These are phyloP conservation scores for Meiosimyza decipiens DNA, from an alignment of 2,888 invertebrate species.

Conservation along the genomic window DNA sequence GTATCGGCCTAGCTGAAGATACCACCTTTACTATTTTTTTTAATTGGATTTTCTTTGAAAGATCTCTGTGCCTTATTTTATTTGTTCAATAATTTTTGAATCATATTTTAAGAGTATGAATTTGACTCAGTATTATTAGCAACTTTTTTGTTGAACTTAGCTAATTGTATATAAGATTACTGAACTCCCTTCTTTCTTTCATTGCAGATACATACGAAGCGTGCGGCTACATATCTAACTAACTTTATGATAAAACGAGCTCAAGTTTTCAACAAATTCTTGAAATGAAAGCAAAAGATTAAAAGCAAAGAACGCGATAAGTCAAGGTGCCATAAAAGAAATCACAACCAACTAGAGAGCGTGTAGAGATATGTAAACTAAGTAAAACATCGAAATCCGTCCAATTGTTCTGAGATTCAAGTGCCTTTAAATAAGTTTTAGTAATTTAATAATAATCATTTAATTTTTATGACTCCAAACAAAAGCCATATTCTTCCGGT, in stretches of 20 bases:
- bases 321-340: slow-evolving; percentile 41
- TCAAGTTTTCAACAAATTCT: neutral
- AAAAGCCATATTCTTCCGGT: slow-evolving; percentile 36
- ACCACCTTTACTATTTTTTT: too few relatives aligned
- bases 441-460: slow-evolving; percentile 44
- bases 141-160: too few relatives aligned
- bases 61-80: too few relatives aligned
- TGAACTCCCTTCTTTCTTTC: neutral
- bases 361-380: slow-evolving; percentile 32
- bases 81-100: too few relatives aligned
- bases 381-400: slow-evolving; percentile 47
- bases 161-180: too few relatives aligned
- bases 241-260: neutral
- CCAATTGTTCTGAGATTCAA: slow-evolving; percentile 56
- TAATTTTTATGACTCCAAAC: slow-evolving; percentile 32
- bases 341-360: slow-evolving; percentile 40
- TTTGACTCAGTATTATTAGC: too few relatives aligned
- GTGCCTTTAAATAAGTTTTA: slow-evolving; percentile 50
- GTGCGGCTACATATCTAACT: slow-evolving; percentile 11
- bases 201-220: slow-evolving; percentile 15
- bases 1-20: too few relatives aligned
- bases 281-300: neutral
- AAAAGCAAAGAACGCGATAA: slow-evolving; percentile 4
- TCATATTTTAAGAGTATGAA: too few relatives aligned
- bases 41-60: too few relatives aligned